Base-by-base conservation (phyloP, 1,140 invertebrate genomes). In the Sinella curviseta region DNA sequence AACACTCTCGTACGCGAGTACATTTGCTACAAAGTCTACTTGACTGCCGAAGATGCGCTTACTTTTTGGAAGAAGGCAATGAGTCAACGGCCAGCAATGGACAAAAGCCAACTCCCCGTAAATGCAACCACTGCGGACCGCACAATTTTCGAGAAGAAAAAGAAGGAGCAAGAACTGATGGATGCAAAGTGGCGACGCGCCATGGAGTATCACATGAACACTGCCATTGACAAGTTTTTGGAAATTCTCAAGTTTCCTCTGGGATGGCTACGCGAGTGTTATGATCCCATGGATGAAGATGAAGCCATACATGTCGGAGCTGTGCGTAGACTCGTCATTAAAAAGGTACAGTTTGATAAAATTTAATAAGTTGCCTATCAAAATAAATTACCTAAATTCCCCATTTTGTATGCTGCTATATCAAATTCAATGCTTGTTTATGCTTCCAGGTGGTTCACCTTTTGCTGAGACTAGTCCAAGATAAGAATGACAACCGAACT, bases 261-360 rank as follows among this genome's bases (percentile, higher is more conserved):
- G 0, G 81, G 81, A 0, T 82, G 81, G 81, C 30, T 82, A 1
- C 26, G 75, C 0, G 55, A 82, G 34, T 82, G 81, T 70, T 77
- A 60, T 28, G 33, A 36, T 39, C 35, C 74, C 24, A 34, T 36
- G 12, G 57, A 78, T 77, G 74, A 31, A 0, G 77, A 80, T 34
- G 77, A 80, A 4, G 31, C 55, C 3, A 67, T 76, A 31, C 65
- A 57, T 31, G 74, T 81, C 0, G 77, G 70, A 20, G 65, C 78
- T 12, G 80, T 81, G 3, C 74, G 78, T 3, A 33, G 74, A 8
- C 65, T 80, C 20, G 78, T 74, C 0, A 74, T 80, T 0, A 34
- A 57, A 55, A 77, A 77, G 36, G 81, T 78, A 76, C 28, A 35
- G 39, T 48, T 3, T 30, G 57, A 65, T 26, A 65, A 8, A 65